A percentile compares a stretch with the other conserved stretches of the same genome.
phyloP scores from a whole-genome alignment of 1,140 invertebrate genomes.

The Sycophila sp. region DNA sequence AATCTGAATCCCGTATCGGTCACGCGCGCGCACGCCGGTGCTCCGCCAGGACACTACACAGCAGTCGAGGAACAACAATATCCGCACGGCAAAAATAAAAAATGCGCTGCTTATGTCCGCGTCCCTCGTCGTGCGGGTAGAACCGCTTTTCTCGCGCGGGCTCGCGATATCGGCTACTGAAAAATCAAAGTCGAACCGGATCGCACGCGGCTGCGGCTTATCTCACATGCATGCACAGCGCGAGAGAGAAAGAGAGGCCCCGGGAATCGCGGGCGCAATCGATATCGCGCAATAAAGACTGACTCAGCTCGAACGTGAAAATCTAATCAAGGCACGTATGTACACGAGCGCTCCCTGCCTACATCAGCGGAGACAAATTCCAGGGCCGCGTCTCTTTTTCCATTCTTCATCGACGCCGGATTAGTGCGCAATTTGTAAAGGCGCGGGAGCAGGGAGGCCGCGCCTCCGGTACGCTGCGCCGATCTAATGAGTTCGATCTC shows the following conservation, averaged over 20 bases:
- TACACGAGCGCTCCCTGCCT: neutral
- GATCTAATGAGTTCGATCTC: neutral
- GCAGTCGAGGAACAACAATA: too few relatives aligned
- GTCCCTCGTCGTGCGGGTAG: too few relatives aligned
- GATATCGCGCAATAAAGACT: constrained; percentile 32
- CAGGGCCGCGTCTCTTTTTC: neutral
- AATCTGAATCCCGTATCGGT: too few relatives aligned
- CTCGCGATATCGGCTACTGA: constrained; percentile 43
- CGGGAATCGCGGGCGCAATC: constrained; percentile 31
- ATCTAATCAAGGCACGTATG: constrained; percentile 31
- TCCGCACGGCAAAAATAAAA: too few relatives aligned
- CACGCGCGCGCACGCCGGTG: too few relatives aligned
- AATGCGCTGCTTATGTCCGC: too few relatives aligned
- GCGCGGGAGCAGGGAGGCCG: too few relatives aligned
- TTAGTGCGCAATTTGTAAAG: constrained; percentile 17
- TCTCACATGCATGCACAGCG: constrained; percentile 27
- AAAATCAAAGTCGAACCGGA: constrained; percentile 47
- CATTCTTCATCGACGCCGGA: constrained; percentile 5
- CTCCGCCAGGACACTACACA: too few relatives aligned
- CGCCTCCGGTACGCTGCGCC: neutral
- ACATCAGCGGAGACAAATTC: constrained; percentile 30
- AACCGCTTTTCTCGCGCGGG: too few relatives aligned
- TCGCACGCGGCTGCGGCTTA: constrained; percentile 40
- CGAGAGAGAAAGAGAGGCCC: constrained; percentile 28
- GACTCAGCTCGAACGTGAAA: constrained; percentile 30